A percentile compares a stretch with the other conserved stretches of the same genome.
These are phyloP conservation scores for Galbula dea DNA, from an alignment of 2,113 vertebrate genomes.

Conservation along the genomic window DNA sequence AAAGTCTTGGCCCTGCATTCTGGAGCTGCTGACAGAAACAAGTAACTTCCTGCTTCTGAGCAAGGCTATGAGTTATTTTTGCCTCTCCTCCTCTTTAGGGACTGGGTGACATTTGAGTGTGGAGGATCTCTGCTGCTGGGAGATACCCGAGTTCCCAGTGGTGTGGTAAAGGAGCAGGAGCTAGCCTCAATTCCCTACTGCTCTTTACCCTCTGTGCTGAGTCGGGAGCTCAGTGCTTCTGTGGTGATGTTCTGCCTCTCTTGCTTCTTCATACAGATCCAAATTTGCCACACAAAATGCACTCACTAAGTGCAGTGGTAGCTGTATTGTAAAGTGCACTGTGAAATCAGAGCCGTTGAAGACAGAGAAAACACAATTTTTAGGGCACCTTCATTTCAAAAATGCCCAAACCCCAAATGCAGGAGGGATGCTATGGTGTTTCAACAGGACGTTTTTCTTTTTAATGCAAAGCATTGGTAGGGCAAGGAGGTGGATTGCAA, in stretches of 20 bases:
- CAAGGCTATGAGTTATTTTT: neutral
- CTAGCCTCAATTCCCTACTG: neutral
- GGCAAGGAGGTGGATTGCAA: neutral
- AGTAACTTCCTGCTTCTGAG: neutral
- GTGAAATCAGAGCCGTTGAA: neutral
- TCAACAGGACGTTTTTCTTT: neutral
- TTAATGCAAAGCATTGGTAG: neutral
- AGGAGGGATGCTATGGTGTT: neutral
- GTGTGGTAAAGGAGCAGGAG: neutral
- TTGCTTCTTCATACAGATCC: neutral
- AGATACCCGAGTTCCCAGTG: neutral
- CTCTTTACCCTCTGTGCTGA: neutral
- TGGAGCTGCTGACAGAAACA: neutral
- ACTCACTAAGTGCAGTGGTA: neutral
- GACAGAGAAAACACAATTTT: neutral
- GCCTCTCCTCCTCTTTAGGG: neutral
- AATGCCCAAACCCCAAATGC: neutral
- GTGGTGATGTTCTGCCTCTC: fast-evolving
- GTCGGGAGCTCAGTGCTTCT: neutral
- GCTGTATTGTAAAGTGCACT: neutral
- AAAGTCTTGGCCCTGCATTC: neutral
- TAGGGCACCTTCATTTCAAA: neutral
- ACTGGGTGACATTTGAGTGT: neutral
- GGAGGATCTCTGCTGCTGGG: neutral
- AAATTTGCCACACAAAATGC: neutral